phyloP scores from a whole-genome alignment of 2,888 invertebrate species.

The Chloroclystis v-ata region DNA sequence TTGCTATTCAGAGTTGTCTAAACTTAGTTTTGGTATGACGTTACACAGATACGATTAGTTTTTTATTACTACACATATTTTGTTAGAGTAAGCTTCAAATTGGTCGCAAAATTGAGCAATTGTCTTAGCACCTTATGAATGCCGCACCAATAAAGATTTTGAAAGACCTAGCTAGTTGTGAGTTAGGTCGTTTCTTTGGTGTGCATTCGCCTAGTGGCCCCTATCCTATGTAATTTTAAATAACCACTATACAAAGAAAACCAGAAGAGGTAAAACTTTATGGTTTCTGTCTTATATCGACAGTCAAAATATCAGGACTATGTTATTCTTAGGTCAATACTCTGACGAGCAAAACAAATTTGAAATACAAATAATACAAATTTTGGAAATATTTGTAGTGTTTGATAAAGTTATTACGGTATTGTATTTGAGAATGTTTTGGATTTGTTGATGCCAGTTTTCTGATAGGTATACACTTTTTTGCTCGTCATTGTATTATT shows the following conservation, averaged over 20 bases:
- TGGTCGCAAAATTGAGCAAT: constrained; percentile 3
- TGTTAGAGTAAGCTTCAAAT: too few species aligned
- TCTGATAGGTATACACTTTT: constrained; percentile 32
- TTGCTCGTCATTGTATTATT: constrained; percentile 52
- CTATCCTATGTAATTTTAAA: constrained; percentile 10
- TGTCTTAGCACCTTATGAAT: constrained; percentile 7
- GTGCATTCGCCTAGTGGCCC: constrained; percentile 19
- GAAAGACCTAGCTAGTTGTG: constrained; percentile 1
- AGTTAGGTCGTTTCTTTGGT: constrained; percentile 18
- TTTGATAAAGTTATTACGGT: constrained; percentile 17
- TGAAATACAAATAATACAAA: constrained; percentile 12
- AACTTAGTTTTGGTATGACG: too few species aligned
- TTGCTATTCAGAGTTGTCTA: too few species aligned
- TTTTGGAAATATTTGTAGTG: constrained; percentile 19
- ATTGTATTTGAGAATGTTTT: constrained; percentile 12
- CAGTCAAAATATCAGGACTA: constrained; percentile 42
- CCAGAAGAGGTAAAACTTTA: background rate
- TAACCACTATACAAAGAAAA: background rate
- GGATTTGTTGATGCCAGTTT: constrained; percentile 16
- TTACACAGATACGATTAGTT: too few species aligned
- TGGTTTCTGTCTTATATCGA: constrained; percentile 18
- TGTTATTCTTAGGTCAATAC: constrained; percentile 63
- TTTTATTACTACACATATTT: too few species aligned
- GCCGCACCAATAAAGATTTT: constrained; percentile 21
- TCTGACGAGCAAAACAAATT: constrained; percentile 37